Evolutionary conservation across 2,113 vertebrate genomes (phyloP).

Genomic region (Ceyx cyanopectus): DNA sequence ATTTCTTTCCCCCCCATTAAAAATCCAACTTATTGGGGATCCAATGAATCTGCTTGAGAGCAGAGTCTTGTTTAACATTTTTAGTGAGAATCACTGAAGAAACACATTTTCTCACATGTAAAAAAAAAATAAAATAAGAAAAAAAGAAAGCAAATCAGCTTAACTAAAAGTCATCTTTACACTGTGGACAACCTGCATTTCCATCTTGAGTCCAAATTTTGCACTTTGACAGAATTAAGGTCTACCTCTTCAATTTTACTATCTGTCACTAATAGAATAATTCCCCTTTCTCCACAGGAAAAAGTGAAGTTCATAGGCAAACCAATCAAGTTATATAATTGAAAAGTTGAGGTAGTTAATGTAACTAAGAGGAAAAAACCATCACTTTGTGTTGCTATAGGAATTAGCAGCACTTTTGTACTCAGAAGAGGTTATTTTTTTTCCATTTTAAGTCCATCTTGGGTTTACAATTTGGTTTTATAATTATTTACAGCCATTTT

Average conservation of each 20-base stretch:
- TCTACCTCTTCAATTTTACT: neutral
- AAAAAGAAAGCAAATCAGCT: neutral
- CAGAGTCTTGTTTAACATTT: neutral
- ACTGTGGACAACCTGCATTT: neutral
- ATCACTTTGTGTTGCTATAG: neutral
- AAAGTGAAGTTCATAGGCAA: neutral
- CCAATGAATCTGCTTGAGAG: neutral
- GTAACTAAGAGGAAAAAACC: neutral
- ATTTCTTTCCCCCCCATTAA: neutral
- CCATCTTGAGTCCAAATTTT: neutral
- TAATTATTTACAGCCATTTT: neutral
- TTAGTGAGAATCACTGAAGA: neutral
- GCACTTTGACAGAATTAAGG: neutral
- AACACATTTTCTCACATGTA: neutral
- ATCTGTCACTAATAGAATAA: neutral
- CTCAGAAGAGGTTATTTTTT: neutral
- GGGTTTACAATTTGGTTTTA: neutral
- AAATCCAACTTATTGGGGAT: neutral
- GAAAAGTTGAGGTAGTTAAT: neutral
- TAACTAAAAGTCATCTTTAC: neutral
- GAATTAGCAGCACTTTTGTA: neutral
- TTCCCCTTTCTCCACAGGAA: neutral
- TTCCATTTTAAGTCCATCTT: neutral
- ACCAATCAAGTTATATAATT: neutral
- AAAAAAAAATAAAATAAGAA: neutral